A percentile compares a stretch with the other conserved stretches of the same genome.
These are phyloP conservation scores for Cyprinus carpio DNA, from an alignment of 2,113 vertebrate genomes.

Conservation along the genomic window DNA sequence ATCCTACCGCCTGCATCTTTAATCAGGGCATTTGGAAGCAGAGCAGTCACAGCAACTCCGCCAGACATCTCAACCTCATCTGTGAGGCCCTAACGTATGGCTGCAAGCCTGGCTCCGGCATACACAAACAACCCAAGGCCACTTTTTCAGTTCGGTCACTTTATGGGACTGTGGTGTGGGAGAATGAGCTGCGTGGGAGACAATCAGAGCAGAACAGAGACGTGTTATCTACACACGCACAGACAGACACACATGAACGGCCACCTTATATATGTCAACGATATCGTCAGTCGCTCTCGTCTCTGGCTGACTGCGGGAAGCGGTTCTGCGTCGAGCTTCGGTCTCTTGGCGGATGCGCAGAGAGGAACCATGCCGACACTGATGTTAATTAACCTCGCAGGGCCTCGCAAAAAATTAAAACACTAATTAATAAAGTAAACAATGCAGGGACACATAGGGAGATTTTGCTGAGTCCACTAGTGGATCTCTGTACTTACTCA, in stretches of 20 bases:
- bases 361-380: conserved; percentile 51
- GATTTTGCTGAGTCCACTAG: conserved; percentile 48
- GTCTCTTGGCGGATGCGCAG: conserved; percentile 47
- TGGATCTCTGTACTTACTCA: background rate
- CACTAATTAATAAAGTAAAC: conserved; percentile 63
- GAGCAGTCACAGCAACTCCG: background rate
- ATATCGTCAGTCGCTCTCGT: conserved; percentile 52
- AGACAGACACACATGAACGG: conserved; percentile 48
- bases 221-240: conserved; percentile 35
- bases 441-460: conserved; percentile 34
- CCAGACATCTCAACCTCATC: conserved; percentile 14
- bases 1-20: conserved; percentile 38
- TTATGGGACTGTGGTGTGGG: conserved; percentile 24
- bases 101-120: conserved; percentile 35
- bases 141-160: conserved; percentile 27
- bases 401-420: conserved; percentile 61
- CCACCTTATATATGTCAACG: conserved; percentile 28
- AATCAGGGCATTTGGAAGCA: conserved; percentile 38
- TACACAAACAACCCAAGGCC: background rate
- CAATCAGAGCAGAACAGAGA: conserved; percentile 44
- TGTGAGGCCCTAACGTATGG: conserved; percentile 38
- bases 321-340: conserved; percentile 40
- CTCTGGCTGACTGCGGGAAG: conserved; percentile 53
- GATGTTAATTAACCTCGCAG: conserved; percentile 63
- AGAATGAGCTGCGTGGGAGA: conserved; percentile 11